Percentiles rank a stretch among this genome's conserved stretches.
These are phyloP conservation scores for Nasonia giraulti DNA, from an alignment of 1,140 invertebrate genomes.

Conservation along the genomic window DNA sequence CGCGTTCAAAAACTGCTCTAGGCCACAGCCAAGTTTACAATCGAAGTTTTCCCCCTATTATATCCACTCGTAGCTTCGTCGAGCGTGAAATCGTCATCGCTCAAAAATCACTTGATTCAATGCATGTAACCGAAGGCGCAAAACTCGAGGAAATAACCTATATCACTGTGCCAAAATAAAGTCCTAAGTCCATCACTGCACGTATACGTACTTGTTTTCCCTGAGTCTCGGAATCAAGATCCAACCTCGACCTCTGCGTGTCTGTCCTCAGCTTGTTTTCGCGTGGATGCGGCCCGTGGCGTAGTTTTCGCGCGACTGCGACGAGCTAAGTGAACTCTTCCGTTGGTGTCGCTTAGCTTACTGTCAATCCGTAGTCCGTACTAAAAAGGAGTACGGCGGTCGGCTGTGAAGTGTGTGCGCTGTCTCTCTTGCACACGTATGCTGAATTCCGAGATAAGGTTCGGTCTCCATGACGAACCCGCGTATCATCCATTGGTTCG, in stretches of 20 bases:
- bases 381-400: neutral
- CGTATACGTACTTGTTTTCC: neutral
- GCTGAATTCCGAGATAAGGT: no score
- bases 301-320: conserved; percentile 21
- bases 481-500: no score
- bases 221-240: neutral
- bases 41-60: neutral
- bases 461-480: no score
- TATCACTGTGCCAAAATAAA: neutral
- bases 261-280: neutral
- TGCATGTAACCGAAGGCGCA: no score
- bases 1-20: neutral
- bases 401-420: no score
- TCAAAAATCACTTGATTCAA: no score
- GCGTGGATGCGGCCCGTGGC: no score
- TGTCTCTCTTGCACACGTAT: no score
- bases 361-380: neutral
- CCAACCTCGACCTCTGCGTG: neutral
- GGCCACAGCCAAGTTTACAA: neutral
- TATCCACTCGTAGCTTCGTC: neutral
- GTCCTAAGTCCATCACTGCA: neutral
- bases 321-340: neutral
- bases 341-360: neutral
- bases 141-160: neutral
- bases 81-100: no score